phyloP scores from a whole-genome alignment of 2,113 vertebrate species.

The Otus sunia region DNA sequence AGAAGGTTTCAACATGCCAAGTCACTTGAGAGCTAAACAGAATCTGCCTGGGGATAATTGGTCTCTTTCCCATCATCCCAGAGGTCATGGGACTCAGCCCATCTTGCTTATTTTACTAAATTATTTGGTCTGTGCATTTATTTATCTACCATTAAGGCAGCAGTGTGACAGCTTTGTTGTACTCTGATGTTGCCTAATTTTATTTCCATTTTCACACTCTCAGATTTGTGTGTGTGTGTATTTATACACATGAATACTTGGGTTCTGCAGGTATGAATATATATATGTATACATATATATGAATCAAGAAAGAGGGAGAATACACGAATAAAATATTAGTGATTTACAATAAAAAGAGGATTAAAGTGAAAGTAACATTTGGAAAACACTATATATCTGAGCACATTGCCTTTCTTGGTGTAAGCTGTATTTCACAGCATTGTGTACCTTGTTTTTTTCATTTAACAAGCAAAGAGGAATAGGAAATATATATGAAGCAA shows the following conservation, averaged over 20 bases:
- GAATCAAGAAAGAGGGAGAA: background rate
- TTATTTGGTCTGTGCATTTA: conserved; percentile 33
- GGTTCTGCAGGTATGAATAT: background rate
- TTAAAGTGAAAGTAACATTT: background rate
- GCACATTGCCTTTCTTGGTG: background rate
- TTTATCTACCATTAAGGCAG: conserved; percentile 23
- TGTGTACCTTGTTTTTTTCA: background rate
- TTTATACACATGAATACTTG: background rate
- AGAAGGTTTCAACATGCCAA: background rate
- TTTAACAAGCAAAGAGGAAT: background rate
- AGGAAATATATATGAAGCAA: background rate
- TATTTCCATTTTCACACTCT: conserved; percentile 21
- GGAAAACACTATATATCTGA: background rate
- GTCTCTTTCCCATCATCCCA: background rate
- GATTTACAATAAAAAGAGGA: background rate
- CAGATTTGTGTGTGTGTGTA: background rate
- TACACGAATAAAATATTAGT: background rate
- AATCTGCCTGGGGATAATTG: conserved; percentile 4
- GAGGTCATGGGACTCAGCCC: background rate
- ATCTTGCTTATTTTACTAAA: conserved; percentile 17
- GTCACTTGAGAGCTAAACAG: background rate
- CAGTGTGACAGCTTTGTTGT: conserved; percentile 31
- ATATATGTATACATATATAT: no score
- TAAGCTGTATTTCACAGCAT: background rate
- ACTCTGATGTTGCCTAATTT: conserved; percentile 9